These are phyloP conservation scores for Ifrita kowaldi DNA, from an alignment of 2,113 vertebrate species.

Conservation along the genomic window DNA sequence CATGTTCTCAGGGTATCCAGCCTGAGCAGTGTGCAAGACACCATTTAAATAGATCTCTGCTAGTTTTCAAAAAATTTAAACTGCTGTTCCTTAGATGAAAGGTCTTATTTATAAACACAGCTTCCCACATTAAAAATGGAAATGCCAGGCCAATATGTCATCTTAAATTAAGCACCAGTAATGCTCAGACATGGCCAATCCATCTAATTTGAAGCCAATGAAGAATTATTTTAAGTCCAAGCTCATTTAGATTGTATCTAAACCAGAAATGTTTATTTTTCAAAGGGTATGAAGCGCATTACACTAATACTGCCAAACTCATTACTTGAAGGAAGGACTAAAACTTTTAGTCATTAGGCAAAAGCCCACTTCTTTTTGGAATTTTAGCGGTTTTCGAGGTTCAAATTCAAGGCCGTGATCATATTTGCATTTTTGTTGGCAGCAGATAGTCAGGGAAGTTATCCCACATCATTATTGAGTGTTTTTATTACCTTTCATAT, in stretches of 20 bases:
- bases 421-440: not conserved
- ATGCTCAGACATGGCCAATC: slow-evolving; percentile 20
- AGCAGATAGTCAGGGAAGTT: not conserved
- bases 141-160: slow-evolving; percentile 21
- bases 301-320: not conserved
- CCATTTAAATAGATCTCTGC: not conserved
- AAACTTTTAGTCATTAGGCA: not conserved
- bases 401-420: not conserved
- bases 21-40: not conserved
- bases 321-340: not conserved
- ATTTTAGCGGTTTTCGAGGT: not conserved
- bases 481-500: not conserved
- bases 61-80: not conserved
- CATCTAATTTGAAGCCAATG: slow-evolving; percentile 36
- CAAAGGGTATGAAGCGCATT: not conserved
- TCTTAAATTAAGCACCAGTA: slow-evolving; percentile 48
- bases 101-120: slow-evolving; percentile 14
- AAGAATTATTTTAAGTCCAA: slow-evolving; percentile 44
- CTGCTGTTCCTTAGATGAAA: slow-evolving; percentile 11
- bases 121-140: slow-evolving; percentile 47
- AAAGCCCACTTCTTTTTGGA: not conserved
- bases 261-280: slow-evolving; percentile 43
- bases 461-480: not conserved
- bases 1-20: not conserved
- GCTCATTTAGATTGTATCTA: slow-evolving; percentile 34